These are phyloP conservation scores for Phoenoteleia sp. DNA, from an alignment of 2,888 invertebrate species.

Conservation along the genomic window DNA sequence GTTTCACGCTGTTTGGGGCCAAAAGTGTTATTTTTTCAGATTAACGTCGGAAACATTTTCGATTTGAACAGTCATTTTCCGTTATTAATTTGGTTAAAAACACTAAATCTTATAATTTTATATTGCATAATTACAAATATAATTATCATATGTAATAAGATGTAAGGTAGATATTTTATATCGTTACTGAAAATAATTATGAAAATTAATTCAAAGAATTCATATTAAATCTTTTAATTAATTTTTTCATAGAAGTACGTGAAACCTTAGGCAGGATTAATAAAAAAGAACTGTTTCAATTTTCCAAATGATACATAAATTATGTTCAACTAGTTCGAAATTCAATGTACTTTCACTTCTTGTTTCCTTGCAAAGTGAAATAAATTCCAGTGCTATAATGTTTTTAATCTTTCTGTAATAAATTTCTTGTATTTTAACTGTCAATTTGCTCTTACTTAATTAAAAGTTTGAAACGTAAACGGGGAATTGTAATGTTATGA, in stretches of 20 bases:
- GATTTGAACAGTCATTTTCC: background rate
- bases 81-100: too few species aligned
- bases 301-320: background rate
- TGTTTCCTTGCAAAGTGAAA: background rate
- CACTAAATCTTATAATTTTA: too few species aligned
- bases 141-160: too few species aligned
- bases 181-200: too few species aligned
- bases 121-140: too few species aligned
- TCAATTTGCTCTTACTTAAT: conserved; percentile 10
- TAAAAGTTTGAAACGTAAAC: conserved; percentile 20
- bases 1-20: conserved; percentile 41
- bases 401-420: background rate
- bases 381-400: background rate
- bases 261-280: too few species aligned
- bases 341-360: background rate
- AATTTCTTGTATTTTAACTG: background rate
- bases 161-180: too few species aligned
- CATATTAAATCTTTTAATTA: too few species aligned
- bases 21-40: conserved; percentile 44
- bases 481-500: conserved; percentile 8
- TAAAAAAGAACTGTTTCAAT: background rate
- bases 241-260: too few species aligned
- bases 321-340: background rate
- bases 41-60: conserved; percentile 10
- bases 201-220: too few species aligned